These are phyloP conservation scores for Fratercula arctica DNA, from an alignment of 2,797 vertebrate species.

Conservation along the genomic window DNA sequence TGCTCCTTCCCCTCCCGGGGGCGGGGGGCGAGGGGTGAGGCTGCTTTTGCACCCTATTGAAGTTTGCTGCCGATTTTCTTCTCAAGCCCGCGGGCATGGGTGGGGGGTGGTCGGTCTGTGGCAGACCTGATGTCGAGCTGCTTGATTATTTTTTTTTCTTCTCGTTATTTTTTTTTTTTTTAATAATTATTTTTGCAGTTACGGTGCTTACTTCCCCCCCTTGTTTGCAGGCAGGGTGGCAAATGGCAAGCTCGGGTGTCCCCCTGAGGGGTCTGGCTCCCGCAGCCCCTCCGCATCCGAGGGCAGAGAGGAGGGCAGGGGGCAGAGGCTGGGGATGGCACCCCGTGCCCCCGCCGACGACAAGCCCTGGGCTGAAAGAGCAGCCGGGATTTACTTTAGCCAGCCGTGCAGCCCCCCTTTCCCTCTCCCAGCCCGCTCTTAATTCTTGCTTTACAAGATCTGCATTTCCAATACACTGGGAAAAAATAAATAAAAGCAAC, in stretches of 20 bases:
- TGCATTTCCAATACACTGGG: conserved; percentile 49
- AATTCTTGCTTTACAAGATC: conserved; percentile 3
- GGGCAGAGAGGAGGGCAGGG: neutral
- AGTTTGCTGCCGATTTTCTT: neutral
- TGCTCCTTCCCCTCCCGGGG: neutral
- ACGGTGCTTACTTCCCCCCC: neutral
- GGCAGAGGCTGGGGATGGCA: neutral
- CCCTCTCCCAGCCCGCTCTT: neutral
- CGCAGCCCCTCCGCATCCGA: neutral
- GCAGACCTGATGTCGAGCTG: neutral
- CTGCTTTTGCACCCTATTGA: neutral
- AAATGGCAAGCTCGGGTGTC: neutral
- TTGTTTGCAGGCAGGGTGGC: neutral
- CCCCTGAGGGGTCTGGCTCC: neutral
- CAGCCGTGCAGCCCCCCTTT: neutral
- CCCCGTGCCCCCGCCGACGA: neutral
- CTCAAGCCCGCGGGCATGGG: neutral
- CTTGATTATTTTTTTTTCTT: neutral
- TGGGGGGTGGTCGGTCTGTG: neutral
- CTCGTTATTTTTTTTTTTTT: neutral
- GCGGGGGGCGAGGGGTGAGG: neutral
- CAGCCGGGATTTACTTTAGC: neutral
- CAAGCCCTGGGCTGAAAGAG: neutral
- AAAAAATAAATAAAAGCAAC: conserved; percentile 46
- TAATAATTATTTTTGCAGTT: neutral